Conservation (phyloP, 2,888 invertebrate species). For the Fabriciana adippe region DNA sequence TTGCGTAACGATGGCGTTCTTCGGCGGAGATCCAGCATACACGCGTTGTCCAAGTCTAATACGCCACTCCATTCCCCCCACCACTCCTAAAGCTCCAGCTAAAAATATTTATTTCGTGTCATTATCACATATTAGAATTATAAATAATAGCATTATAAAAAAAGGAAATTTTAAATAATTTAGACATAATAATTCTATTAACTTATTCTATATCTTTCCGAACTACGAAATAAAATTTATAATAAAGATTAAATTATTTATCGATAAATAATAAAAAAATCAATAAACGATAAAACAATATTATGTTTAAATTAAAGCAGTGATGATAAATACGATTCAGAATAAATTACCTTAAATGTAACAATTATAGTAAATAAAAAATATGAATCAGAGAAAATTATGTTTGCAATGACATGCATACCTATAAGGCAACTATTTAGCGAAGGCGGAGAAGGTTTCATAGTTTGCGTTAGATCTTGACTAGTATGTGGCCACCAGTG, state of each 20-base stretch:
- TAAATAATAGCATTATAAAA: neutral
- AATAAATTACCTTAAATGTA: no score
- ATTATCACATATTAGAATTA: slow-evolving; percentile 17
- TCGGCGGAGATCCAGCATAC: slow-evolving; percentile 62
- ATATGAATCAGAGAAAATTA: neutral
- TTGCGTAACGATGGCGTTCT: slow-evolving; percentile 68
- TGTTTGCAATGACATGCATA: slow-evolving; percentile 40
- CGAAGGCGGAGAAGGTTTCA: slow-evolving; percentile 66
- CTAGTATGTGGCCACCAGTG: slow-evolving; percentile 77
- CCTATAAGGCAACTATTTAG: slow-evolving; percentile 73
- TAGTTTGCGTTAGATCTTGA: slow-evolving; percentile 68
- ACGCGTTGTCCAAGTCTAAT: slow-evolving; percentile 70
- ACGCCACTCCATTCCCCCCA: slow-evolving; percentile 76
- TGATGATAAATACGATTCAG: no score
- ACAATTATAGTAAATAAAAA: no score
- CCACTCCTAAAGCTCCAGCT: slow-evolving; percentile 75
- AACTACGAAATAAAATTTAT: no score
- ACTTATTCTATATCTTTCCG: no score
- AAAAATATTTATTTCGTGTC: slow-evolving; percentile 9
- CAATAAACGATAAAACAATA: no score
- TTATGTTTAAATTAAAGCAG: no score
- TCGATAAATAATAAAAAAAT: no score
- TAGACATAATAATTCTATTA: no score
- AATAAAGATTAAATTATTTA: no score
- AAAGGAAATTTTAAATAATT: no score